Conservation (phyloP, 2,797 vertebrate species). For the Anguilla anguilla region DNA sequence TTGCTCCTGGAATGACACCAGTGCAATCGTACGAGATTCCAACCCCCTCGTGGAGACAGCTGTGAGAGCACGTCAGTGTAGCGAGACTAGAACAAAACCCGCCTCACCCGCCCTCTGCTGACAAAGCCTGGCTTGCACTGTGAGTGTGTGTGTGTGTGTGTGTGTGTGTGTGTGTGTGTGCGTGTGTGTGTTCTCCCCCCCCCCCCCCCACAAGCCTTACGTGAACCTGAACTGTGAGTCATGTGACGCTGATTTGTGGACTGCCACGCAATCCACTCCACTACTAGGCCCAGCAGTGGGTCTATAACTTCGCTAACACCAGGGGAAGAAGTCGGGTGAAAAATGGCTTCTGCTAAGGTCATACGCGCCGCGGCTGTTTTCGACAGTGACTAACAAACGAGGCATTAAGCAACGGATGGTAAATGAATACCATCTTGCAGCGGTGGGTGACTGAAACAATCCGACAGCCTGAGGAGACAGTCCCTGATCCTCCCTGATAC, state of each 20-base stretch:
- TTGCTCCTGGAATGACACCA: background rate
- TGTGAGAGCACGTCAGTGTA: background rate
- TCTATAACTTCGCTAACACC: background rate
- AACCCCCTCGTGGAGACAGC: background rate
- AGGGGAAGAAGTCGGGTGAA: background rate
- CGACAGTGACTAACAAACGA: background rate
- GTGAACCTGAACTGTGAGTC: background rate
- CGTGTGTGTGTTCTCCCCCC: background rate
- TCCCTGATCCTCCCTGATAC: background rate
- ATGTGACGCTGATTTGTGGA: background rate
- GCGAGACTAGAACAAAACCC: background rate
- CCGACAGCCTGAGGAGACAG: background rate
- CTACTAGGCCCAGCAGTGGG: background rate
- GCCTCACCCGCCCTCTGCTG: background rate
- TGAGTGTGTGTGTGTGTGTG: too few relatives aligned
- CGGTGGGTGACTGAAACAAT: background rate
- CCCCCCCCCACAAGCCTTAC: background rate
- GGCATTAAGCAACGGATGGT: background rate
- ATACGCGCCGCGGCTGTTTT: background rate
- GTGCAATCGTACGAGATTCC: background rate
- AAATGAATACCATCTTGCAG: background rate
- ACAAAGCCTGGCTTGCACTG: background rate
- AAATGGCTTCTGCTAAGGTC: background rate
- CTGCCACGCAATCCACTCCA: background rate
- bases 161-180: too few relatives aligned